Base-by-base conservation (phyloP, 1,140 invertebrate genomes). In the Mercenaria mercenaria region DNA sequence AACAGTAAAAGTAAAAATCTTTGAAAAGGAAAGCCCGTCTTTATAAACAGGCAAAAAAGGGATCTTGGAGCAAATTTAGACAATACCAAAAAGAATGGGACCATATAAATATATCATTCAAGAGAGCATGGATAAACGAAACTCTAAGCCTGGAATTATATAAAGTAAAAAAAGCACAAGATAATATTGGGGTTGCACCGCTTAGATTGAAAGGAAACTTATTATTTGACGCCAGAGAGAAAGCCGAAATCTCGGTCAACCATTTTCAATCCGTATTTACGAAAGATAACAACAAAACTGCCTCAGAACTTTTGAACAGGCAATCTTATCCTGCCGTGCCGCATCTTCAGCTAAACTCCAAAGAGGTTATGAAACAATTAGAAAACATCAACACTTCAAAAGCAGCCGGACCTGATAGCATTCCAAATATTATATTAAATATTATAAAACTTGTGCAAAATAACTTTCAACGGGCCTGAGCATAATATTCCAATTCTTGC, bases 131-230 rank as follows among this genome's bases (percentile, higher is more conserved):
- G 29, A 72, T 43, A 69, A 67, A 6, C 88, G 90, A 43, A 91
- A 92, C 89, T 64, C 88, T 29, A 91, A 90, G 61, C 84, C 82
- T 92, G 91, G 84, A 91, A 81, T 1, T 91, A 88, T 52, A 56
- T 86, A 0, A 92, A 91, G 50, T 59, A 90, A 83, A 37, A 67
- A 89, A 79, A 67, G 86, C 6, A 79, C 80, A 90, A 50, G 74
- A 90, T 72, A 90, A 88, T 26, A 83, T 89, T 26, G 89, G 91
- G 2, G 80, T 89, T 26, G 86, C 76, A 0, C 89, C 89, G n/a
- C 34, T 90, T 6, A 90, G 89, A 74, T 59, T 47, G 39, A 83
- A 81, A 81, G 61, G 59, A 1, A 74, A 88, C 1, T 50, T 87
- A 26, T 10, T 39, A 18, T 61, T 32, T 1, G 72, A 79, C 26